These are phyloP conservation scores for Pogonomyrmex barbatus DNA, from an alignment of 1,140 invertebrate genomes.

Conservation along the genomic window DNA sequence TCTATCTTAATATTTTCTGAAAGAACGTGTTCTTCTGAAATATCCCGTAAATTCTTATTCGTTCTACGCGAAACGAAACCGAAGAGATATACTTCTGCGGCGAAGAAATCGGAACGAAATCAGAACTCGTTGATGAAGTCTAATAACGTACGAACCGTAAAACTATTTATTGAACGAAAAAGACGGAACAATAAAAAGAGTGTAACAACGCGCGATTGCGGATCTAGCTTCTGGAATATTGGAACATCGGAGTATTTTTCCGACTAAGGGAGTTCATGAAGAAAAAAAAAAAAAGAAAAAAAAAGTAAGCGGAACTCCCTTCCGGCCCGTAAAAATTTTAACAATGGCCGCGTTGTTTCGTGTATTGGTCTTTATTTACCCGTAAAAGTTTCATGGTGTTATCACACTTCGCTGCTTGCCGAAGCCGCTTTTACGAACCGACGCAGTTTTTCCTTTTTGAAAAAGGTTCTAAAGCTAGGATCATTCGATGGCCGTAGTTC, in stretches of 20 bases:
- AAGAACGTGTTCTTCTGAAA: background rate
- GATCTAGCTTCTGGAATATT: slow-evolving; percentile 48
- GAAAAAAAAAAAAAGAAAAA: slow-evolving; percentile 8
- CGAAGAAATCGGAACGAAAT: slow-evolving; percentile 7
- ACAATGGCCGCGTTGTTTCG: slow-evolving; percentile 72
- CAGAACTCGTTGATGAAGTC: slow-evolving; percentile 35
- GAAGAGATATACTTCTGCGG: background rate
- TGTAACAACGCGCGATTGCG: slow-evolving; percentile 48
- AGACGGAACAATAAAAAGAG: slow-evolving; percentile 41
- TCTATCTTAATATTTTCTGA: background rate
- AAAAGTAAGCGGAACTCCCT: slow-evolving; percentile 21
- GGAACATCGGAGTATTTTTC: slow-evolving; percentile 42
- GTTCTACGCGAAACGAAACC: background rate
- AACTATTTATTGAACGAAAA: slow-evolving; percentile 56
- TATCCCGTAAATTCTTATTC: background rate
- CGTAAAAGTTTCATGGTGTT: slow-evolving; percentile 74
- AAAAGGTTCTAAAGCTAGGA: slow-evolving; percentile 39
- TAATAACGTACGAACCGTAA: slow-evolving; percentile 46
- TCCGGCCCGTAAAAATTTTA: slow-evolving; percentile 71
- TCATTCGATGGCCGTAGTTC: slow-evolving; percentile 34
- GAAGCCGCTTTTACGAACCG: slow-evolving; percentile 66
- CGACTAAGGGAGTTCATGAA: slow-evolving; percentile 53
- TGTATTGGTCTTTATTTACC: slow-evolving; percentile 72
- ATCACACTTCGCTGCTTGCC: slow-evolving; percentile 70
- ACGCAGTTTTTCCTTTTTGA: slow-evolving; percentile 43